A percentile compares a stretch with the other conserved stretches of the same genome.
phyloP scores from a whole-genome alignment of 2,797 vertebrate genomes.

The Somateria mollissima region DNA sequence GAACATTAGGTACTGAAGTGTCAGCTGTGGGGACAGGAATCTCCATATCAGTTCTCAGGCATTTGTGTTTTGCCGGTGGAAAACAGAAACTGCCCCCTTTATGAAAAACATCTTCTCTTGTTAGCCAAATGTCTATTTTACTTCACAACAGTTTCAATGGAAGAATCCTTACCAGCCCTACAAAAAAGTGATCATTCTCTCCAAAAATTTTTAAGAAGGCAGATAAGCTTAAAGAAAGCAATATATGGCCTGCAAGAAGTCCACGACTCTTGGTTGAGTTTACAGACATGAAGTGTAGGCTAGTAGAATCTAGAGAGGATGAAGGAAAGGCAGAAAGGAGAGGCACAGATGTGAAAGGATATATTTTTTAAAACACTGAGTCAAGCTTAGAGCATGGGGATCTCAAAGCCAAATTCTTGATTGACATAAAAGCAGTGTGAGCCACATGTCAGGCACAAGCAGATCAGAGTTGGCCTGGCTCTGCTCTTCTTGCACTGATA shows the following conservation, averaged over 20 bases:
- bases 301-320: not conserved
- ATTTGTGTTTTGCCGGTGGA: not conserved
- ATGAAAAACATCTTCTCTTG: not conserved
- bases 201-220: not conserved
- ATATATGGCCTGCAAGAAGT: not conserved
- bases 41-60: not conserved
- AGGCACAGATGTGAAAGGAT: constrained; percentile 2
- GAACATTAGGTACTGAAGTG: not conserved
- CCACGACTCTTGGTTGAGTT: not conserved
- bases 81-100: not conserved
- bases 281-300: not conserved
- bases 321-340: constrained; percentile 14
- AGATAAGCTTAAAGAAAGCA: not conserved
- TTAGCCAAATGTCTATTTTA: not conserved
- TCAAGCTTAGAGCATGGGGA: not conserved
- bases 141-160: not conserved
- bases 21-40: not conserved
- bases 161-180: not conserved
- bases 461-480: constrained; percentile 37
- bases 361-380: not conserved
- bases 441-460: not conserved
- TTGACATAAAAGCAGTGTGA: constrained; percentile 10
- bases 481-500: constrained; percentile 17
- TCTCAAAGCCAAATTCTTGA: constrained; percentile 28
- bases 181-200: not conserved